Base-by-base conservation (phyloP, 2,888 invertebrate species). In the Drosophila nigricruria region DNA sequence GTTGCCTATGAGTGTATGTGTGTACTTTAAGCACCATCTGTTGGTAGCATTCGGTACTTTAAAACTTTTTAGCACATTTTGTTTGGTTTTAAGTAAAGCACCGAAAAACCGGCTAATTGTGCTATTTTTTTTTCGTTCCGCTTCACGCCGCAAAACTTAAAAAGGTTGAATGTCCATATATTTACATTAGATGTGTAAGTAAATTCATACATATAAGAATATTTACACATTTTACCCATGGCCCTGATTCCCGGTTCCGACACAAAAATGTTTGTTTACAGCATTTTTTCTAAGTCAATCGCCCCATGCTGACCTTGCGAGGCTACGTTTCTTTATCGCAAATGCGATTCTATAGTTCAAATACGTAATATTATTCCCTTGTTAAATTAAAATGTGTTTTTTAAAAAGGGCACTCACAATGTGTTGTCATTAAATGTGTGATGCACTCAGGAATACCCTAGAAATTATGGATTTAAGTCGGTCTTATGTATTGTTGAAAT, bases 291-390 rank as follows among this genome's bases (percentile, higher is more conserved):
- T 56, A 58, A 50, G 52, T 38, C 27, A 57, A 75, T 64, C 61
- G 49, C 66, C 85, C 69, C 71, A 68, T 84, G 82, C 69, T 74
- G 88, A 77, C 82, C 82, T 88, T 88, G 82, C 72, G 63, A 82
- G 63, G 86, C 82, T 86, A 83, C 65, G 82, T 81, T 84, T 84
- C 79, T 68, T 70, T 70, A 82, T 82, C 88, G 77, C 67, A 60
- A 68, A 57, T 57, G 64, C 61, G 52, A 69, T 71, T 70, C 73
- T 53, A 64, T 52, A 72, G 86, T 73, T 79, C 79, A 82, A 70
- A 73, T 76, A 78, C 79, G 68, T 81, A 73, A 81, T 73, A 34
- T 67, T 72, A 45, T 43, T 62, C 38, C 45, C 30, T 67, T 59
- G 45, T 27, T 40, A 18, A 18, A 32, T 65, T 52, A 20, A n/a